Evolutionary conservation across 2,113 vertebrate species (phyloP).

Genomic region (Vulpes lagopus): DNA sequence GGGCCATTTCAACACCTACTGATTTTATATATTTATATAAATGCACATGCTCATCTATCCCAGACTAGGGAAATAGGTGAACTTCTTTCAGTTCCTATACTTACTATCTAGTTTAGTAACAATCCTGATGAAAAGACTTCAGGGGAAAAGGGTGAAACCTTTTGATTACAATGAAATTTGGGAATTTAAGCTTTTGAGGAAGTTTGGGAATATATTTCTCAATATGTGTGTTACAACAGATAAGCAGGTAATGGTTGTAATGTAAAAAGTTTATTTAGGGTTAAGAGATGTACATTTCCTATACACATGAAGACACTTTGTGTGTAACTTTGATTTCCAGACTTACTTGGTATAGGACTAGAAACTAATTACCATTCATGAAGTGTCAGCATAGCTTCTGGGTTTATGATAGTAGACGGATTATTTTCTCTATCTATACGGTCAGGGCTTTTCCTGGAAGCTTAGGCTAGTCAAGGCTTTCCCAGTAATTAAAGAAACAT

Average conservation of each 20-base stretch:
- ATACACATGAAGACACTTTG: neutral
- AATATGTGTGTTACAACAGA: neutral
- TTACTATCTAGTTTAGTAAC: neutral
- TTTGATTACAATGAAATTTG: conserved; percentile 2
- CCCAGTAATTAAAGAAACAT: conserved; percentile 28
- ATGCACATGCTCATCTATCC: neutral
- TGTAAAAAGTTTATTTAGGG: neutral
- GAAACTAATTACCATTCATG: neutral
- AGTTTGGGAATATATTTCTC: neutral
- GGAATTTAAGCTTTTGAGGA: neutral
- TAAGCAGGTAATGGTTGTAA: neutral
- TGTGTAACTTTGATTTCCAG: neutral
- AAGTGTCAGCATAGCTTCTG: neutral
- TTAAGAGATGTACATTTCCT: neutral
- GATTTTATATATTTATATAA: neutral
- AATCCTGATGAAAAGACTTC: neutral
- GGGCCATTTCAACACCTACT: neutral
- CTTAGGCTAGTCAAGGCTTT: neutral
- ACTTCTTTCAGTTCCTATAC: too few relatives aligned
- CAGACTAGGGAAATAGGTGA: neutral
- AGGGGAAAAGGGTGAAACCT: neutral
- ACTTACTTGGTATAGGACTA: neutral
- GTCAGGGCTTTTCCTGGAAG: conserved; percentile 24
- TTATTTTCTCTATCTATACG: neutral
- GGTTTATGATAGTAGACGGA: neutral